These are phyloP conservation scores for Hippopotamyrus pictus DNA, from an alignment of 2,797 vertebrate species.

Conservation along the genomic window DNA sequence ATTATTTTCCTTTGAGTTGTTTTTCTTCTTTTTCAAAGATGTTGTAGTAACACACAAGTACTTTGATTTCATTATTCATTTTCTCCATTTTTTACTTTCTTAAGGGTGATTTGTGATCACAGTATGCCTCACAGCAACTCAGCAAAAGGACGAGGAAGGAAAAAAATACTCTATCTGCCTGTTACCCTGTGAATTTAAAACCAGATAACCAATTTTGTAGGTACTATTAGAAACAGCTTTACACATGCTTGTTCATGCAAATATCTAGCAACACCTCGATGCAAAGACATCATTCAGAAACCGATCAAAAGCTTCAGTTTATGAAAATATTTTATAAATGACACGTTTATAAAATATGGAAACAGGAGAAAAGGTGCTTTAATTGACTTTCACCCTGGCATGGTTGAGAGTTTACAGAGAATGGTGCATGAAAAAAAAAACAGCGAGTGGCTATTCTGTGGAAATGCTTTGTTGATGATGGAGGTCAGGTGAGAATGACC, in stretches of 20 bases:
- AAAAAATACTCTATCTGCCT: background rate
- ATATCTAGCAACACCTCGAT: background rate
- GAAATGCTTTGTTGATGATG: background rate
- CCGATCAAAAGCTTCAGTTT: background rate
- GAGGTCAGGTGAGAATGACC: background rate
- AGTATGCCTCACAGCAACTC: background rate
- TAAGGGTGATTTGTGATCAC: background rate
- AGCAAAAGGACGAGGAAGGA: background rate
- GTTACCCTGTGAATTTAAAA: background rate
- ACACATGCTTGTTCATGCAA: background rate
- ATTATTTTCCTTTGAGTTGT: background rate
- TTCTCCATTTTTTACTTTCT: background rate
- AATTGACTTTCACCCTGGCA: background rate
- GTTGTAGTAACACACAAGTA: background rate
- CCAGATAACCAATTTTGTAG: background rate
- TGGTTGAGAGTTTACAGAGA: background rate
- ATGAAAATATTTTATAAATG: background rate
- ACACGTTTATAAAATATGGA: background rate
- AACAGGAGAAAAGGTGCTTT: background rate
- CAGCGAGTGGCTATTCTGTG: background rate
- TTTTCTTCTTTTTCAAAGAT: background rate
- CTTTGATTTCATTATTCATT: background rate
- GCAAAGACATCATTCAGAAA: background rate
- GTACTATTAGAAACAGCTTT: background rate
- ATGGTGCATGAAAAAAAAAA: background rate